phyloP scores from a whole-genome alignment of 2,113 vertebrate species.

The Xenopus laevis region DNA sequence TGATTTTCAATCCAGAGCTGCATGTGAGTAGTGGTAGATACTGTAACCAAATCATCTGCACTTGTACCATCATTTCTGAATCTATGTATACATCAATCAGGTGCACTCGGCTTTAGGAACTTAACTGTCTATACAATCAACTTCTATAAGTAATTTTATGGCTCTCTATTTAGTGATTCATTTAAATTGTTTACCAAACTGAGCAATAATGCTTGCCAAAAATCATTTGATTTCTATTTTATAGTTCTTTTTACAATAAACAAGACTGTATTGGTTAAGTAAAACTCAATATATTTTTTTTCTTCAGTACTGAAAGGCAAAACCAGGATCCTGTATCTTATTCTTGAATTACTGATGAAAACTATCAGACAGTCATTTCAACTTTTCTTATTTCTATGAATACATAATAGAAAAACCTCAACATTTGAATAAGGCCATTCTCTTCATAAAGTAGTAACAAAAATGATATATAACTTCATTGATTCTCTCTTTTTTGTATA shows the following conservation, averaged over 20 bases:
- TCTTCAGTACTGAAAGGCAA: background rate
- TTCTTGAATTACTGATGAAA: constrained; percentile 24
- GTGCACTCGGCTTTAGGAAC: no score
- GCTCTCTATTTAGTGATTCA: no score
- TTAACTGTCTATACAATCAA: no score
- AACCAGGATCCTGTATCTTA: background rate
- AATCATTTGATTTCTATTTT: no score
- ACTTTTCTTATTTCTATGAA: constrained; percentile 38
- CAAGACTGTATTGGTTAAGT: background rate
- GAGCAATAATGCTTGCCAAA: no score
- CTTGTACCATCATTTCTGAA: no score
- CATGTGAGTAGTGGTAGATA: no score
- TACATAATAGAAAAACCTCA: constrained; percentile 22
- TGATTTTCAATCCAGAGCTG: no score
- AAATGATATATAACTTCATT: constrained; percentile 21
- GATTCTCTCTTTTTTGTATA: constrained; percentile 10
- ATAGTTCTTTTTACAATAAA: background rate
- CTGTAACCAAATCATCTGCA: no score
- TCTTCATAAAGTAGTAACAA: constrained; percentile 13
- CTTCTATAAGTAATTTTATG: no score
- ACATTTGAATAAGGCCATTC: constrained; percentile 6
- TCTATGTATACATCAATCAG: no score
- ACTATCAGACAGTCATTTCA: constrained; percentile 31
- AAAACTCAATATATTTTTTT: constrained; percentile 14
- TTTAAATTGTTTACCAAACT: no score